Percentiles rank a stretch among this genome's conserved stretches.
Evolutionary conservation across 2,888 invertebrate species (phyloP).

Genomic region (Dugesia japonica): DNA sequence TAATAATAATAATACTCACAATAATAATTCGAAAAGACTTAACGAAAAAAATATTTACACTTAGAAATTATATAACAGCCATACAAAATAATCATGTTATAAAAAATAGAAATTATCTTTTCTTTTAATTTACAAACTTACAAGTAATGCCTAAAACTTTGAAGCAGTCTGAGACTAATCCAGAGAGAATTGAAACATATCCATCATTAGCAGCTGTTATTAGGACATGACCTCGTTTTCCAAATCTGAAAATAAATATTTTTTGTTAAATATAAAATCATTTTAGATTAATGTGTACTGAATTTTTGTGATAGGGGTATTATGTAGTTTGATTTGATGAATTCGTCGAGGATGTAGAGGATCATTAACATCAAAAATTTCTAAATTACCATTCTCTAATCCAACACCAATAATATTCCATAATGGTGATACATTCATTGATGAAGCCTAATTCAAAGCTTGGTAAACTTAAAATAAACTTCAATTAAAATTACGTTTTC

Average conservation of each 20-base stretch:
- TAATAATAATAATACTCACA: no score
- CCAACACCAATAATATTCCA: not conserved
- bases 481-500: no score
- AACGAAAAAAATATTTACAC: not conserved
- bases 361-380: not conserved
- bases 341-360: not conserved
- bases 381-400: not conserved
- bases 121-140: no score
- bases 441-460: not conserved
- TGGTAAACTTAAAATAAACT: not conserved
- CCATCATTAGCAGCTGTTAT: not conserved
- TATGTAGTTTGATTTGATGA: not conserved
- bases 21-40: not conserved
- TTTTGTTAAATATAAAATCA: no score
- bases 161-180: not conserved
- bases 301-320: not conserved
- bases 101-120: no score
- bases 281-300: no score
- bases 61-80: not conserved
- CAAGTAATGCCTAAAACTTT: not conserved
- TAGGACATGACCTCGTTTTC: not conserved
- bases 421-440: slow-evolving; percentile 2
- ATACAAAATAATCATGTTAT: no score
- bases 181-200: not conserved
- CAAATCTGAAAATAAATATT: no score